Evolutionary conservation across 1,140 invertebrate species (phyloP).

Genomic region (Drosophila sucinea): DNA sequence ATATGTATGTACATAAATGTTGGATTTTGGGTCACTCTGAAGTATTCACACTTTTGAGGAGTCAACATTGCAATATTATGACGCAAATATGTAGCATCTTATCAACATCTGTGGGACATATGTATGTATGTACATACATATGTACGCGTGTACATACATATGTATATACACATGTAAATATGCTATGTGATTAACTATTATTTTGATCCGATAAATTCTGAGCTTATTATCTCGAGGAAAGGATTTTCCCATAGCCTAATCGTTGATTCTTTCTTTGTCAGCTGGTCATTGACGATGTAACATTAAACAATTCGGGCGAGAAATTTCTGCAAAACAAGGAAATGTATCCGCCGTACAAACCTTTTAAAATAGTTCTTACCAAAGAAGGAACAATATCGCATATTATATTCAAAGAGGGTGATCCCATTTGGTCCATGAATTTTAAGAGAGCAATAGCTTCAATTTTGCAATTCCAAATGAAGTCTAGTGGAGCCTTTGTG

Average conservation of each 20-base stretch:
- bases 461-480: constrained; percentile 85
- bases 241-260: constrained; percentile 26
- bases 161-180: too few species aligned
- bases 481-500: constrained; percentile 83
- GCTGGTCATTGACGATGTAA: constrained; percentile 82
- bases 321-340: constrained; percentile 82
- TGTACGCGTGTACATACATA: too few species aligned
- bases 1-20: too few species aligned
- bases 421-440: constrained; percentile 87
- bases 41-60: too few species aligned
- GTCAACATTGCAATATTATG: too few species aligned
- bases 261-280: constrained; percentile 22
- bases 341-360: constrained; percentile 82
- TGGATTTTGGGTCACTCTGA: too few species aligned
- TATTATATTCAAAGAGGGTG: constrained; percentile 83
- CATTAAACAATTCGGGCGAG: constrained; percentile 79
- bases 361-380: constrained; percentile 76
- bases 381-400: constrained; percentile 69
- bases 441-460: constrained; percentile 87
- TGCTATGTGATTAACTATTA: too few species aligned
- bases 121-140: too few species aligned
- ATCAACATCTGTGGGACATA: too few species aligned
- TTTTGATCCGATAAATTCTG: too few species aligned
- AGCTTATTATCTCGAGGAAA: background rate
- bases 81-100: too few species aligned